phyloP scores from a whole-genome alignment of 2,797 vertebrate genomes.

The Tenualosa ilisha region DNA sequence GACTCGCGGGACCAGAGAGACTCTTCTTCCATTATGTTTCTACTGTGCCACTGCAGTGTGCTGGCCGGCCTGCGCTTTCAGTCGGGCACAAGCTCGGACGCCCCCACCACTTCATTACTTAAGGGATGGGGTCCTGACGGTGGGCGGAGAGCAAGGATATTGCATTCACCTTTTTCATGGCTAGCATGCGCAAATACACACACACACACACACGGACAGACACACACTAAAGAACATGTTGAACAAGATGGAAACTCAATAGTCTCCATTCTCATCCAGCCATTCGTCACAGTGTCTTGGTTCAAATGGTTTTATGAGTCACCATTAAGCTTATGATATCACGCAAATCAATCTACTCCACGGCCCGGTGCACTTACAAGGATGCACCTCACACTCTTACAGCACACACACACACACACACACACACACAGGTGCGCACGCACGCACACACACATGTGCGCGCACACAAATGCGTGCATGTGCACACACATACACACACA shows the following conservation, averaged over 20 bases:
- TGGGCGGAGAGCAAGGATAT: not conserved
- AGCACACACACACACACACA: not conserved
- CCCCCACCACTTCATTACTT: slow-evolving; percentile 8
- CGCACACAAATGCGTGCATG: not conserved
- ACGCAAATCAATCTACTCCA: slow-evolving; percentile 19
- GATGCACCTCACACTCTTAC: not conserved
- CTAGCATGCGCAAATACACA: not conserved
- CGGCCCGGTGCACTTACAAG: not conserved
- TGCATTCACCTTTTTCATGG: not conserved
- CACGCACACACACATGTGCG: not conserved
- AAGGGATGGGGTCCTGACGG: slow-evolving; percentile 6
- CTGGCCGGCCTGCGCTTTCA: not conserved
- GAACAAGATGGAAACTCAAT: not conserved
- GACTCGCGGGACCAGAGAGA: not conserved
- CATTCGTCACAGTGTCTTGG: not conserved
- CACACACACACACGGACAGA: not conserved
- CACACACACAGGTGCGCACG: not conserved
- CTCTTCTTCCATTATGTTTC: not conserved
- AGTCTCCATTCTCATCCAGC: not conserved
- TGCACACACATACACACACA: not conserved
- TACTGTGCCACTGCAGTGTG: not conserved
- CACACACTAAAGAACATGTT: slow-evolving; percentile 16
- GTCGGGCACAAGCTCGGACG: not conserved
- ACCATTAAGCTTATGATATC: slow-evolving; percentile 18
- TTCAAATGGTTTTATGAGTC: not conserved